Evolutionary conservation across 2,888 invertebrate genomes (phyloP).

Genomic region (Brachylomia viminalis): DNA sequence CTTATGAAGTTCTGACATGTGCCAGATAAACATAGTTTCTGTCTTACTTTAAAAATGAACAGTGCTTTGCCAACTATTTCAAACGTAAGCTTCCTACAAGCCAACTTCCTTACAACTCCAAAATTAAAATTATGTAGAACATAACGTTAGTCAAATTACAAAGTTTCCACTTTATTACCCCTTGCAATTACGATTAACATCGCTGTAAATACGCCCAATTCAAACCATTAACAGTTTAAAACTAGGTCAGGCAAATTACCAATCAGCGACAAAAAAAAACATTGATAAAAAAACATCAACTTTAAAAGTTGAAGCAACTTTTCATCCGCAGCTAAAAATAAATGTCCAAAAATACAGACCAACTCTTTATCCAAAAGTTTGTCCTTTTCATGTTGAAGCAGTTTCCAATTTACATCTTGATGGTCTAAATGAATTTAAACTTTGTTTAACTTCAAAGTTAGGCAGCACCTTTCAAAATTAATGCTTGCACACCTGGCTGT

Average conservation of each 20-base stretch:
- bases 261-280: background rate
- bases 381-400: background rate
- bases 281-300: background rate
- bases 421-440: conserved; percentile 42
- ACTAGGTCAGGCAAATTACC: conserved; percentile 25
- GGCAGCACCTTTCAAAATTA: conserved; percentile 25
- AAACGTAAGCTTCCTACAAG: background rate
- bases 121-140: background rate
- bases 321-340: conserved; percentile 6
- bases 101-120: background rate
- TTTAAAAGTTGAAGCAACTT: conserved; percentile 10
- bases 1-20: background rate
- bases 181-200: conserved; percentile 1
- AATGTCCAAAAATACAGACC: background rate
- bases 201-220: background rate
- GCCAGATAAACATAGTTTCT: background rate
- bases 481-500: conserved; percentile 41
- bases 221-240: conserved; percentile 20
- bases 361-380: conserved; percentile 9
- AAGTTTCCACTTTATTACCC: background rate
- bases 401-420: conserved; percentile 14
- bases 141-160: background rate
- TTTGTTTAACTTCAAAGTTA: conserved; percentile 37
- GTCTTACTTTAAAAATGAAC: background rate
- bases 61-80: too few species aligned